phyloP scores from a whole-genome alignment of 2,888 invertebrate species.

The Eulithis testata region DNA sequence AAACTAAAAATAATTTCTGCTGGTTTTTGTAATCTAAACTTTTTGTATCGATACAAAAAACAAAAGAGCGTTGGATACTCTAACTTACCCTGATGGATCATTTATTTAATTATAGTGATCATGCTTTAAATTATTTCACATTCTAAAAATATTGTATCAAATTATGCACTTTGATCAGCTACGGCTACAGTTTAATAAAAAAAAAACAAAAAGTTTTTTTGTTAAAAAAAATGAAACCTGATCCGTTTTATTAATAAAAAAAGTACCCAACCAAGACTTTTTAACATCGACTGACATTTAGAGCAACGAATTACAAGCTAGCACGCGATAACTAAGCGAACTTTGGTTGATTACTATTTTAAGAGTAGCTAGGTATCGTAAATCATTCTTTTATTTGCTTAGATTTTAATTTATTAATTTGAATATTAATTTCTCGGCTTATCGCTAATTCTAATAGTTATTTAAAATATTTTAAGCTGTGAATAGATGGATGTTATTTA shows the following conservation, averaged over 20 bases:
- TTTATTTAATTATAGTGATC: too few species aligned
- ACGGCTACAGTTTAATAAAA: conserved; percentile 4
- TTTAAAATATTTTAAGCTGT: conserved; percentile 1
- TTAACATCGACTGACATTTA: conserved; percentile 36
- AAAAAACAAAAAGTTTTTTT: conserved; percentile 25
- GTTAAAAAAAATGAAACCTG: conserved; percentile 37
- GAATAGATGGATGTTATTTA: neutral
- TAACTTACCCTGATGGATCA: too few species aligned
- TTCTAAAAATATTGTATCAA: conserved; percentile 16
- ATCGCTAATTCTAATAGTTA: conserved; percentile 6
- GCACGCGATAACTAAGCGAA: conserved; percentile 38
- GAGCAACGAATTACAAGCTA: conserved; percentile 24
- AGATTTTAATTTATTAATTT: conserved; percentile 18
- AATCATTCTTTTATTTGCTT: conserved; percentile 38
- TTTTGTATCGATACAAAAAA: too few species aligned
- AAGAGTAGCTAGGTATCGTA: conserved; percentile 32
- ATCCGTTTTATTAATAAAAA: conserved; percentile 33
- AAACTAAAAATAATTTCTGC: too few species aligned
- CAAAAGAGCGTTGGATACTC: too few species aligned
- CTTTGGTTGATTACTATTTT: conserved; percentile 39
- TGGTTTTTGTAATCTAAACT: too few species aligned
- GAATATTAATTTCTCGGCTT: conserved; percentile 2
- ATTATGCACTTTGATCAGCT: conserved; percentile 24
- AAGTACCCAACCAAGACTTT: conserved; percentile 19
- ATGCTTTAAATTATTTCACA: conserved; percentile 3